A percentile compares a stretch with the other conserved stretches of the same genome.
phyloP scores from a whole-genome alignment of 2,888 invertebrate species.

The Listrodromus nycthemerus region DNA sequence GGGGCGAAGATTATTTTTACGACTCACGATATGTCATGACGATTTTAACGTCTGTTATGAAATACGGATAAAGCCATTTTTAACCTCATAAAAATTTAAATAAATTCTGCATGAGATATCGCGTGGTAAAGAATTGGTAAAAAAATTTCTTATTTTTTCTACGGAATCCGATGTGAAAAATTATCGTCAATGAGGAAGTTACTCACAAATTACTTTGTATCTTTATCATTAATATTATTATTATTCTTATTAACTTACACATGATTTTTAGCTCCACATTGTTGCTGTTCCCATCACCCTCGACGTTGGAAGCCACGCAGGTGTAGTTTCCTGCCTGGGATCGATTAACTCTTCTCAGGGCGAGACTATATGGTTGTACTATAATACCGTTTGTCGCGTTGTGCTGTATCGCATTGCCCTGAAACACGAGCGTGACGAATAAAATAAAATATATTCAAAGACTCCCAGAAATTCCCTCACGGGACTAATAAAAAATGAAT shows the following conservation, averaged over 20 bases:
- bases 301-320: conserved; percentile 95
- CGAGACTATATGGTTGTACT: conserved; percentile 93
- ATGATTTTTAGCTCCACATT: conserved; percentile 93
- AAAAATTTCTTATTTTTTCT: too few species aligned
- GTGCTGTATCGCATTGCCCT: conserved; percentile 94
- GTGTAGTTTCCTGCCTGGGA: conserved; percentile 94
- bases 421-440: conserved; percentile 66
- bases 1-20: too few species aligned
- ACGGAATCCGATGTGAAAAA: too few species aligned
- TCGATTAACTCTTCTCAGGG: conserved; percentile 92
- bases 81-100: too few species aligned
- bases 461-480: background rate
- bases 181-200: too few species aligned
- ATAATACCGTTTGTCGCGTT: conserved; percentile 95
- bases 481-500: conserved; percentile 10
- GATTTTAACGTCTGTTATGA: too few species aligned
- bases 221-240: background rate
- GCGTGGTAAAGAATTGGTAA: too few species aligned
- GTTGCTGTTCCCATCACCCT: conserved; percentile 95
- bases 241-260: conserved; percentile 89
- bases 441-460: conserved; percentile 29
- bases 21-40: too few species aligned
- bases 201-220: background rate
- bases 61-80: too few species aligned
- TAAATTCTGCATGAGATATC: too few species aligned